phyloP scores from a whole-genome alignment of 2,113 vertebrate genomes.

The Semicossyphus pulcher region DNA sequence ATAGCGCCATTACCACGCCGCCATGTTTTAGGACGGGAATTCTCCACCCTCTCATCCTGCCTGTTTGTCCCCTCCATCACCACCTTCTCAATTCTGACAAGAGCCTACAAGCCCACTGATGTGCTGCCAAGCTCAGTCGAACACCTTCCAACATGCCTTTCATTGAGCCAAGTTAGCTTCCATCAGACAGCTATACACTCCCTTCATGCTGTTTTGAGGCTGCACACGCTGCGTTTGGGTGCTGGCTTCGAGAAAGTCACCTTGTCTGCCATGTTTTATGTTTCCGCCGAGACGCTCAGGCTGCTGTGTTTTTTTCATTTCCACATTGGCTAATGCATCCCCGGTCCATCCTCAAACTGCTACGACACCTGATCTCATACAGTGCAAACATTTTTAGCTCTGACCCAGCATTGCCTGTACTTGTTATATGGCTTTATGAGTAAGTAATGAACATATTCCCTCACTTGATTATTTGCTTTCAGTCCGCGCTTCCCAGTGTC shows the following conservation, averaged over 20 bases:
- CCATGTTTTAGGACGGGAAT: neutral
- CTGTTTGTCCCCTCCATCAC: slow-evolving; percentile 32
- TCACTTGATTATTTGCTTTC: neutral
- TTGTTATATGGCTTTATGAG: neutral
- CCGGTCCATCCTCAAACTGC: slow-evolving; percentile 12
- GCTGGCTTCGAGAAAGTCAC: slow-evolving; percentile 69
- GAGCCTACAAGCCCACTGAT: slow-evolving; percentile 25
- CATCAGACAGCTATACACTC: slow-evolving; percentile 16
- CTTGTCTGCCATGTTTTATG: slow-evolving; percentile 70
- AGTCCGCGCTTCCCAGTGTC: neutral
- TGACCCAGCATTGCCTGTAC: neutral
- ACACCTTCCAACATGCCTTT: slow-evolving; percentile 21
- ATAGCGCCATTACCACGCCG: neutral
- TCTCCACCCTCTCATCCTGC: neutral
- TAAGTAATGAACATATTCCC: neutral
- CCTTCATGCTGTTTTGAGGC: slow-evolving; percentile 5
- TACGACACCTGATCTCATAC: neutral
- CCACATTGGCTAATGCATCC: slow-evolving; percentile 52
- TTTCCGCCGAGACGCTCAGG: slow-evolving; percentile 49
- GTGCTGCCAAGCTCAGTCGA: slow-evolving; percentile 23
- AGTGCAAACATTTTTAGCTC: neutral
- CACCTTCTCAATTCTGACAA: slow-evolving; percentile 33
- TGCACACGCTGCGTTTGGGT: neutral
- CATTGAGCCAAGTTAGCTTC: slow-evolving; percentile 11
- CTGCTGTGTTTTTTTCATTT: slow-evolving; percentile 50